phyloP scores from a whole-genome alignment of 1,140 invertebrate species.

The Microplitis demolitor region DNA sequence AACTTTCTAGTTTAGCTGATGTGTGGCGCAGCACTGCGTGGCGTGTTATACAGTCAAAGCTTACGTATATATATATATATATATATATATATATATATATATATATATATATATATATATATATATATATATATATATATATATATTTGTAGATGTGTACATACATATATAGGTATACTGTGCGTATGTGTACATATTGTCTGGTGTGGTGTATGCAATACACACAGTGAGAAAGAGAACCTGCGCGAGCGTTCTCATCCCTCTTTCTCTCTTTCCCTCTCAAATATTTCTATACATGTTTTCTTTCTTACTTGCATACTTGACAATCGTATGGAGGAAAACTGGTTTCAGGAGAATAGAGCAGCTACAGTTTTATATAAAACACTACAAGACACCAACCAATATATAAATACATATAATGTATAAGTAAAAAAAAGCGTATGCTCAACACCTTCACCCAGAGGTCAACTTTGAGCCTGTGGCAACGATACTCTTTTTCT shows the following conservation, averaged over 20 bases:
- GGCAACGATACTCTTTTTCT: conserved; percentile 25
- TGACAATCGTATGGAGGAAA: conserved; percentile 49
- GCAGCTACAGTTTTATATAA: conserved; percentile 48
- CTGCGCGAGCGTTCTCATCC: conserved; percentile 14
- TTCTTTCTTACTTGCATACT: conserved; percentile 14
- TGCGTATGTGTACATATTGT: conserved; percentile 9
- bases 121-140: too few relatives aligned
- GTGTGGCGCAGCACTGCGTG: conserved; percentile 41
- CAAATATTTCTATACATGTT: conserved; percentile 2
- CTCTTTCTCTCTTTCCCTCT: conserved; percentile 25
- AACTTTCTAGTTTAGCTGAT: conserved; percentile 61
- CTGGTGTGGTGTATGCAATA: too few relatives aligned
- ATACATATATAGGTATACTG: conserved; percentile 20
- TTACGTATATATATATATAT: conserved; percentile 17
- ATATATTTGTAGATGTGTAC: too few relatives aligned
- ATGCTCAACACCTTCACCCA: conserved; percentile 17
- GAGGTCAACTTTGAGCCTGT: conserved; percentile 1
- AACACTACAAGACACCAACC: conserved; percentile 24
- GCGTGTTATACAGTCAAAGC: conserved; percentile 11
- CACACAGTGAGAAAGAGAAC: conserved; percentile 15
- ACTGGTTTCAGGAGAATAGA: conserved; percentile 62
- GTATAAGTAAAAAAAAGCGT: background rate
- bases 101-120: too few relatives aligned
- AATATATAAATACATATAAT: conserved; percentile 3
- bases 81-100: too few relatives aligned